These are phyloP conservation scores for Carlito syrichta DNA, from an alignment of 2,113 vertebrate genomes.

Conservation along the genomic window DNA sequence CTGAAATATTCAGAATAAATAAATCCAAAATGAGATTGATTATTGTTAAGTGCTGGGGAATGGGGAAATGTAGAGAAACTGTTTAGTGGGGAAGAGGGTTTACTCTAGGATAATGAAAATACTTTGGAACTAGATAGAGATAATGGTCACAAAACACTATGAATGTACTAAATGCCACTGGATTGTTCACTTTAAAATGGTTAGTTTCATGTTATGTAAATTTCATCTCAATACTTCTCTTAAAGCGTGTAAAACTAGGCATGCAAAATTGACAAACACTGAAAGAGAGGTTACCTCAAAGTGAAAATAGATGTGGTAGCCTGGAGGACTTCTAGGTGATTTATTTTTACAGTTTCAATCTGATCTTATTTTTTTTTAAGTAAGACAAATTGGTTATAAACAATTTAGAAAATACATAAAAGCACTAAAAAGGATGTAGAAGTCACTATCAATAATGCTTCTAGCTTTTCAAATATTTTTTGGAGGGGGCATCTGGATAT, in stretches of 20 bases:
- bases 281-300: not conserved
- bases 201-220: conserved; percentile 9
- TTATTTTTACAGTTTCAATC: conserved; percentile 10
- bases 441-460: not conserved
- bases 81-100: not conserved
- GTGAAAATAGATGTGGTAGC: not conserved
- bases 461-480: conserved; percentile 2
- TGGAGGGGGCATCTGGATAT: not conserved
- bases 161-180: not conserved
- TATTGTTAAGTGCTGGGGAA: not conserved
- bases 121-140: not conserved
- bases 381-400: not conserved
- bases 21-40: not conserved
- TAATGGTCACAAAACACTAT: not conserved
- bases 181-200: conserved; percentile 8
- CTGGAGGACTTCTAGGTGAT: not conserved
- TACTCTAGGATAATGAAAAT: not conserved
- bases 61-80: not conserved
- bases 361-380: not conserved
- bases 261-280: conserved; percentile 1
- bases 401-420: not conserved
- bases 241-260: not conserved
- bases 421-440: not conserved
- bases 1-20: not conserved
- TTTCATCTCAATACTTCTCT: not conserved